Percentiles rank a stretch among this genome's conserved stretches.
phyloP scores from a whole-genome alignment of 1,140 invertebrate genomes.

The Hormaphis cornu region DNA sequence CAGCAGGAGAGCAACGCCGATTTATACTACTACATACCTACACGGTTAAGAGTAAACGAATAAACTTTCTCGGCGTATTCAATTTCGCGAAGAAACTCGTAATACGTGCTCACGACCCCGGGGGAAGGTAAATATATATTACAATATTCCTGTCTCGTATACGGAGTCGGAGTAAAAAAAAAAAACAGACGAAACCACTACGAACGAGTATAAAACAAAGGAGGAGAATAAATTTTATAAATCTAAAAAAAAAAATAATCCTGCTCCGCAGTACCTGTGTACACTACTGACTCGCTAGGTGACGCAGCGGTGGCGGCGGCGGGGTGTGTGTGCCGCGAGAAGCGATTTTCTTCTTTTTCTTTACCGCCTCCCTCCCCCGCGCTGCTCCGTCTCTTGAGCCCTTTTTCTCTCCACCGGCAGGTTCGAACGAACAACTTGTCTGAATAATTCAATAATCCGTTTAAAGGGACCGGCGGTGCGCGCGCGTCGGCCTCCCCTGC shows the following conservation, averaged over 20 bases:
- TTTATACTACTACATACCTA: background rate
- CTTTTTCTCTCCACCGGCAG: background rate
- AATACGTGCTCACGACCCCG: background rate
- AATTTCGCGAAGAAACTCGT: constrained; percentile 1
- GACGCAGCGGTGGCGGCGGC: background rate
- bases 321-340: background rate
- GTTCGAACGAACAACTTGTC: constrained; percentile 23
- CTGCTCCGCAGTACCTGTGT: background rate
- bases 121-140: background rate
- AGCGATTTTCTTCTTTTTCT: too few relatives aligned
- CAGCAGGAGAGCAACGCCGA: too few relatives aligned
- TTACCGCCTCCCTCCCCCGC: background rate
- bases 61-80: background rate
- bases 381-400: background rate
- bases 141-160: too few relatives aligned
- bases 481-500: background rate
- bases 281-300: background rate
- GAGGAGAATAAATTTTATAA: constrained; percentile 24
- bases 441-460: constrained; percentile 32
- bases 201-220: background rate
- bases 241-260: constrained; percentile 24
- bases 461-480: background rate
- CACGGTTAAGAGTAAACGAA: background rate
- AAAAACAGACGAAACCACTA: background rate
- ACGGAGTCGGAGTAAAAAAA: background rate